These are phyloP conservation scores for Leptopilina myrica DNA, from an alignment of 2,888 invertebrate genomes.

Conservation along the genomic window DNA sequence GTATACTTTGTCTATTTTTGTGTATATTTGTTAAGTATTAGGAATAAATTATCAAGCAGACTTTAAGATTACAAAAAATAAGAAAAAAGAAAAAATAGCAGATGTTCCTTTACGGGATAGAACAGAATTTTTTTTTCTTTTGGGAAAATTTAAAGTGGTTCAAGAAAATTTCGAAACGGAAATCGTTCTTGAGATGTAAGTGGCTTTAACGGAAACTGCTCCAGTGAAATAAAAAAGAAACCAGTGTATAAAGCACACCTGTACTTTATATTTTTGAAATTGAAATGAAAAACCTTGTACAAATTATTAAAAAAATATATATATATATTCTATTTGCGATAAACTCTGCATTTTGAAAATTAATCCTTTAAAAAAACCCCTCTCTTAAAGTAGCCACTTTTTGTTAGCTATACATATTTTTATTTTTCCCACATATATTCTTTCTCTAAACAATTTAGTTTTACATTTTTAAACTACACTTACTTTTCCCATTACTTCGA, in stretches of 20 bases:
- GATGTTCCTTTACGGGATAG: conserved; percentile 17
- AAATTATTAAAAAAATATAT: conserved; percentile 9
- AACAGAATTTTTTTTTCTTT: conserved; percentile 1
- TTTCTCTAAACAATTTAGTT: no score
- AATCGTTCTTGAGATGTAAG: conserved; percentile 62
- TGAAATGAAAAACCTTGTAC: neutral
- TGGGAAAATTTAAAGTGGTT: conserved; percentile 50
- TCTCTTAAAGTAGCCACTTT: neutral
- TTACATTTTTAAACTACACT: no score
- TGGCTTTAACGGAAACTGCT: conserved; percentile 63
- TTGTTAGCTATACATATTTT: neutral
- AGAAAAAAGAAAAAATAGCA: neutral
- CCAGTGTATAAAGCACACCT: conserved; percentile 9
- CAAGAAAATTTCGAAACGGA: conserved; percentile 63
- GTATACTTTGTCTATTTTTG: neutral
- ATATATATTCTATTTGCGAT: conserved; percentile 10
- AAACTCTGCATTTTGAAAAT: neutral
- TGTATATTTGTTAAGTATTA: conserved; percentile 30
- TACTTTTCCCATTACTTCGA: no score
- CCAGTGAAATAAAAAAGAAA: neutral
- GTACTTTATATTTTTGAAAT: conserved; percentile 17
- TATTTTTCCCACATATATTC: no score
- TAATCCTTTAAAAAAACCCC: neutral
- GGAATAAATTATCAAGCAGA: conserved; percentile 21
- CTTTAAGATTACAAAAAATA: neutral